Conservation (phyloP, 2,113 vertebrate species). For the Tyrannus savana region DNA sequence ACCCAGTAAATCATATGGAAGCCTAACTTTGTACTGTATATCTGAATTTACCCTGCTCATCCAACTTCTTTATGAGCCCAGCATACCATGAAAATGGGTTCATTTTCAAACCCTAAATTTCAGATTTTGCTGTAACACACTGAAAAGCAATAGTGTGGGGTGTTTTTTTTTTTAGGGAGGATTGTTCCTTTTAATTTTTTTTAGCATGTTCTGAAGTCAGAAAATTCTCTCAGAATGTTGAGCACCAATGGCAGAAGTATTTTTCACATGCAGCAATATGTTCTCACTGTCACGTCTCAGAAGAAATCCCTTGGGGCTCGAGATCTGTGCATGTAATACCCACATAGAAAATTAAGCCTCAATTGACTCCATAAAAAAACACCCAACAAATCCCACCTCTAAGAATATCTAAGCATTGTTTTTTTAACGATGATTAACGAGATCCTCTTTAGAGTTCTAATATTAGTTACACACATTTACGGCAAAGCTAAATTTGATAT, state of each 20-base stretch:
- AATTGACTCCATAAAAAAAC: background rate
- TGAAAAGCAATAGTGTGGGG: background rate
- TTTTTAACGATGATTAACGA: background rate
- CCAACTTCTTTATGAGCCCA: background rate
- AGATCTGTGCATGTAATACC: background rate
- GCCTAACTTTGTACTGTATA: background rate
- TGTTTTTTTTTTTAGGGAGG: too few species aligned
- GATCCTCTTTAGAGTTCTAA: constrained; percentile 15
- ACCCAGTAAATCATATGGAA: background rate
- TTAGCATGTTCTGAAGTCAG: background rate
- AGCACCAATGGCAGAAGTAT: background rate
- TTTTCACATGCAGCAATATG: background rate
- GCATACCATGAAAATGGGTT: background rate
- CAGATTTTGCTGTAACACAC: background rate
- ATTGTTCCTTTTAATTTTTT: background rate
- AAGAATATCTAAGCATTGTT: constrained; percentile 4
- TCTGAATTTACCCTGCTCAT: background rate
- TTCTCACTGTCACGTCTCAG: background rate
- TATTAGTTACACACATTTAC: background rate
- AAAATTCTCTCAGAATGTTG: background rate
- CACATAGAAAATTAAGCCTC: background rate
- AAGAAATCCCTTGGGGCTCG: constrained; percentile 2
- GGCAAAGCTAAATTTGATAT: background rate
- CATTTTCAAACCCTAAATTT: background rate
- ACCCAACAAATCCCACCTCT: background rate